Conservation (phyloP, 2,113 vertebrate genomes). For the Diadophis punctatus region DNA sequence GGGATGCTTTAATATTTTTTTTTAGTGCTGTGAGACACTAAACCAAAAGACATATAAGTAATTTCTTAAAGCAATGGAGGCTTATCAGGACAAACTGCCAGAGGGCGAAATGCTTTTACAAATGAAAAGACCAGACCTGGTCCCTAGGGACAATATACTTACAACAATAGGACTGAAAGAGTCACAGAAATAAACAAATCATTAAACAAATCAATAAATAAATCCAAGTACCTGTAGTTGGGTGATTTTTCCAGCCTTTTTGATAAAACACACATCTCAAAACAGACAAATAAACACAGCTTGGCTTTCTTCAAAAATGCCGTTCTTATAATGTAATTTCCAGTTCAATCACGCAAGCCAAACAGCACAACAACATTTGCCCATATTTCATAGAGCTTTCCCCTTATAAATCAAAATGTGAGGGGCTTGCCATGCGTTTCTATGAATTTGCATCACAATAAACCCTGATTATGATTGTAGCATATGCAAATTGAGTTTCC, state of each 20-base stretch:
- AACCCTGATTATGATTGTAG: slow-evolving; percentile 10
- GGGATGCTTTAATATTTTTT: background rate
- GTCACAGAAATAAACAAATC: background rate
- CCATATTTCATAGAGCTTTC: background rate
- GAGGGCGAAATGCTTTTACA: background rate
- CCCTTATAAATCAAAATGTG: background rate
- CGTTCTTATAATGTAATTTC: background rate
- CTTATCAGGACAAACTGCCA: background rate
- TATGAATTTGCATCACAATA: slow-evolving; percentile 20
- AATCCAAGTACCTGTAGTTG: background rate
- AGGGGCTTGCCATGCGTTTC: background rate
- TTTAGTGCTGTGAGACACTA: background rate
- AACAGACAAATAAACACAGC: slow-evolving; percentile 14
- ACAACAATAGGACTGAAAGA: slow-evolving; percentile 16
- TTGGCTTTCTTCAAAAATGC: background rate
- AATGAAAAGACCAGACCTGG: background rate
- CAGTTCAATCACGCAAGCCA: background rate
- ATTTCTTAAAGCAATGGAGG: background rate
- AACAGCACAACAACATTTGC: background rate
- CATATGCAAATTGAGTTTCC: background rate
- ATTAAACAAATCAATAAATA: background rate
- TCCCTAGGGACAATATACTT: background rate
- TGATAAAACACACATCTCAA: slow-evolving; percentile 14
- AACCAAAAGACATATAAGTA: background rate
- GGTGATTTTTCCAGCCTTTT: slow-evolving; percentile 21